phyloP scores from a whole-genome alignment of 2,888 invertebrate genomes.

The Rhorus exstirpatorius region DNA sequence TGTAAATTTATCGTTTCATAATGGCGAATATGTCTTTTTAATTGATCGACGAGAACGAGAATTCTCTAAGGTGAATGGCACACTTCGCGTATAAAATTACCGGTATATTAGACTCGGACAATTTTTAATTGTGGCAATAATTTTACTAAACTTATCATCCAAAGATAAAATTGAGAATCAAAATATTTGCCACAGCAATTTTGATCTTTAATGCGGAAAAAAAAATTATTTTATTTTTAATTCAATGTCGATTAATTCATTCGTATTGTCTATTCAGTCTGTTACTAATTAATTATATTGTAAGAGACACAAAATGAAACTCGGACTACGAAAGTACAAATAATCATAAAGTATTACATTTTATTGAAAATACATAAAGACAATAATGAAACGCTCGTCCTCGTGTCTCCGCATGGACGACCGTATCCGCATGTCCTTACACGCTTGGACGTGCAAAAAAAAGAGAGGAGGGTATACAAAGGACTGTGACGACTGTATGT shows the following conservation, averaged over 20 bases:
- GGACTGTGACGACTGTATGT: no score
- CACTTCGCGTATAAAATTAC: slow-evolving; percentile 26
- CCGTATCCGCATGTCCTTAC: no score
- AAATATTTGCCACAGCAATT: background rate
- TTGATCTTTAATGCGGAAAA: background rate
- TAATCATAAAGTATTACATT: no score
- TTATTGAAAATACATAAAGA: no score
- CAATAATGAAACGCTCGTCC: no score
- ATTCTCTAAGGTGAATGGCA: slow-evolving; percentile 50
- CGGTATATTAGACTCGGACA: background rate
- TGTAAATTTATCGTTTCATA: slow-evolving; percentile 25
- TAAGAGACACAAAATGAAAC: no score
- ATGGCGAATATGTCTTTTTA: slow-evolving; percentile 16
- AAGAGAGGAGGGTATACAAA: no score
- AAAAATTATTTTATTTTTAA: background rate
- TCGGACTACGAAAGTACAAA: no score
- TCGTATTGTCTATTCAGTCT: background rate
- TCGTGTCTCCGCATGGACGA: no score
- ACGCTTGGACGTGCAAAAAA: no score
- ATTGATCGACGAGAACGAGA: slow-evolving; percentile 42
- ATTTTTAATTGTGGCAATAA: slow-evolving; percentile 38
- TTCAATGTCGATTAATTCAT: background rate
- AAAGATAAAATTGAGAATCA: background rate
- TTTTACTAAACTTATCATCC: slow-evolving; percentile 16
- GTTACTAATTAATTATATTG: no score